Evolutionary conservation across 1,140 invertebrate genomes (phyloP).

Genomic region (Papilio dardanus): DNA sequence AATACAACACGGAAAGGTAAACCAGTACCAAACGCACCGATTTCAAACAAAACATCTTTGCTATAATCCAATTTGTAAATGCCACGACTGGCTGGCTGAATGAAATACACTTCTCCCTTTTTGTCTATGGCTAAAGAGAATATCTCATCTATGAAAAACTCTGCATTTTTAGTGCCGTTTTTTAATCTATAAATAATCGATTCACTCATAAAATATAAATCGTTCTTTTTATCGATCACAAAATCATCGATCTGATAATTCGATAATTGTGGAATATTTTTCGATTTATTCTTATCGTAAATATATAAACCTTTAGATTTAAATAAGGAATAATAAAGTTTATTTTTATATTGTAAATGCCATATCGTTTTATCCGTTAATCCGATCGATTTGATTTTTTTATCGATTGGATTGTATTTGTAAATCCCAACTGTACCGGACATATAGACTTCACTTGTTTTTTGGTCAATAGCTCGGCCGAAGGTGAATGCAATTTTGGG

Average conservation of each 20-base stretch:
- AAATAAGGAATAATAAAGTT: constrained; percentile 61
- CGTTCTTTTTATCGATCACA: constrained; percentile 59
- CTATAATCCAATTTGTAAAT: constrained; percentile 61
- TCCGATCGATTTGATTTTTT: constrained; percentile 48
- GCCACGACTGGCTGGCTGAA: constrained; percentile 57
- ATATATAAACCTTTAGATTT: constrained; percentile 56
- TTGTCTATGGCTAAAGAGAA: constrained; percentile 63
- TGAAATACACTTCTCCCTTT: constrained; percentile 57
- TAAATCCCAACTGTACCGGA: constrained; percentile 59
- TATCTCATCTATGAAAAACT: constrained; percentile 57
- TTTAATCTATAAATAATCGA: constrained; percentile 55
- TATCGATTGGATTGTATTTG: constrained; percentile 53
- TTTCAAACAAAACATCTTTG: constrained; percentile 46
- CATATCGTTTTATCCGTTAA: constrained; percentile 61
- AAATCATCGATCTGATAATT: constrained; percentile 66
- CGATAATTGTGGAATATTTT: constrained; percentile 47
- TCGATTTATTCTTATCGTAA: constrained; percentile 55
- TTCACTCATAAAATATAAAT: constrained; percentile 66
- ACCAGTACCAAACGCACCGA: constrained; percentile 58
- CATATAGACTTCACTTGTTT: constrained; percentile 55
- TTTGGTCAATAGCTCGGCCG: constrained; percentile 58
- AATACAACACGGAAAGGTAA: constrained; percentile 59
- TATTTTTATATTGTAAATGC: constrained; percentile 62
- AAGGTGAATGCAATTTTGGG: constrained; percentile 61
- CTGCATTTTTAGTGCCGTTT: constrained; percentile 52